phyloP scores from a whole-genome alignment of 2,113 vertebrate species.

The Phoxinus phoxinus region DNA sequence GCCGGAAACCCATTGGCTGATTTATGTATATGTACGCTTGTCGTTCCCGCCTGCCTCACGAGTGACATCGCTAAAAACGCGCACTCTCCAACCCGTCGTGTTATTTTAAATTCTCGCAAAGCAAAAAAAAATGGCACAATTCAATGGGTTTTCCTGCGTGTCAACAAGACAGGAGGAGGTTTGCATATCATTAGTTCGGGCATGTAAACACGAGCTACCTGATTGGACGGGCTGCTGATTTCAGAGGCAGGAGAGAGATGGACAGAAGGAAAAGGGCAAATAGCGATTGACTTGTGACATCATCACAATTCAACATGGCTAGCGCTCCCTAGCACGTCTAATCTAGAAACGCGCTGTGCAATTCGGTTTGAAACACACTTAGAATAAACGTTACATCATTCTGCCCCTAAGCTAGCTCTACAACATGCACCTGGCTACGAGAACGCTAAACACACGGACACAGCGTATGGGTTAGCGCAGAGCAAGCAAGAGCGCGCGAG shows the following conservation, averaged over 20 bases:
- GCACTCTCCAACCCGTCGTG: conserved; percentile 61
- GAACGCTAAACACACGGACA: conserved; percentile 62
- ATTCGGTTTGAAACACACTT: conserved; percentile 49
- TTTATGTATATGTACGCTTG: conserved; percentile 70
- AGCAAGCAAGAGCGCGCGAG: conserved; percentile 76
- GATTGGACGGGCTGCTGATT: conserved; percentile 68
- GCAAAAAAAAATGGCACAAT: conserved; percentile 52
- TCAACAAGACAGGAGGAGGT: conserved; percentile 57
- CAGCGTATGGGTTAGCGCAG: conserved; percentile 72
- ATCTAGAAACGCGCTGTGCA: not conserved
- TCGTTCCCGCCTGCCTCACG: conserved; percentile 65
- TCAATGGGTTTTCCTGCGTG: conserved; percentile 55
- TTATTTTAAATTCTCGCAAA: conserved; percentile 45
- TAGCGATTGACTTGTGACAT: conserved; percentile 9
- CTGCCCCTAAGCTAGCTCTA: conserved; percentile 55
- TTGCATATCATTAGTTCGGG: conserved; percentile 76
- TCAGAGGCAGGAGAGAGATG: conserved; percentile 57
- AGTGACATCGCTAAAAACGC: conserved; percentile 34
- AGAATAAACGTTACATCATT: conserved; percentile 24
- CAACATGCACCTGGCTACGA: conserved; percentile 74
- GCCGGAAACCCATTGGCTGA: not conserved
- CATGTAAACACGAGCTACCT: conserved; percentile 75
- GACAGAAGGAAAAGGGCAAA: conserved; percentile 25
- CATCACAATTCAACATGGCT: conserved; percentile 49
- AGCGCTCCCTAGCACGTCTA: conserved; percentile 13